phyloP scores from a whole-genome alignment of 2,888 invertebrate genomes.

The Macrophya alboannulata region DNA sequence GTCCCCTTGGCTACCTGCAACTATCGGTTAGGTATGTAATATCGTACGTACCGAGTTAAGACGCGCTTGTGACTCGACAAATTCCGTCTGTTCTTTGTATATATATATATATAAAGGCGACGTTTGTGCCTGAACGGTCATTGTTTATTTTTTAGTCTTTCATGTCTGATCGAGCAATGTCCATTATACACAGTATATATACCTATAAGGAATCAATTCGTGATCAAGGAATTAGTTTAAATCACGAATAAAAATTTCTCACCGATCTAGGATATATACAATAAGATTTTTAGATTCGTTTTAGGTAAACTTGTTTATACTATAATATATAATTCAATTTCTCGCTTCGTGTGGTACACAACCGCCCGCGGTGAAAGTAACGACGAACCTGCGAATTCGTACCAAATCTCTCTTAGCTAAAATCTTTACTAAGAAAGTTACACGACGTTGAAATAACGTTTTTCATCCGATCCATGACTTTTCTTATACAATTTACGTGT shows the following conservation, averaged over 20 bases:
- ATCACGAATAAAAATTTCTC: neutral
- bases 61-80: constrained; percentile 52
- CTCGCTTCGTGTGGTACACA: constrained; percentile 5
- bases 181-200: neutral
- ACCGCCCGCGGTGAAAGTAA: constrained; percentile 47
- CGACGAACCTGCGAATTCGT: constrained; percentile 48
- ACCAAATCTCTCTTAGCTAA: constrained; percentile 46
- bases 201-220: constrained; percentile 6
- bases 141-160: constrained; percentile 32
- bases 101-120: neutral
- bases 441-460: constrained; percentile 12
- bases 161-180: neutral
- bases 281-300: neutral
- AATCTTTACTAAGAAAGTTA: constrained; percentile 44
- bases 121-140: constrained; percentile 42
- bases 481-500: constrained; percentile 2
- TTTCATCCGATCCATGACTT: constrained; percentile 12
- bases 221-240: neutral
- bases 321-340: constrained; percentile 29
- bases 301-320: constrained; percentile 26
- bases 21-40: constrained; percentile 46
- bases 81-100: constrained; percentile 28
- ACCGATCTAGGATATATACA: neutral
- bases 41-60: constrained; percentile 50
- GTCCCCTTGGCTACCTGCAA: constrained; percentile 45